phyloP scores from a whole-genome alignment of 2,113 vertebrate genomes.

The Diadophis punctatus region DNA sequence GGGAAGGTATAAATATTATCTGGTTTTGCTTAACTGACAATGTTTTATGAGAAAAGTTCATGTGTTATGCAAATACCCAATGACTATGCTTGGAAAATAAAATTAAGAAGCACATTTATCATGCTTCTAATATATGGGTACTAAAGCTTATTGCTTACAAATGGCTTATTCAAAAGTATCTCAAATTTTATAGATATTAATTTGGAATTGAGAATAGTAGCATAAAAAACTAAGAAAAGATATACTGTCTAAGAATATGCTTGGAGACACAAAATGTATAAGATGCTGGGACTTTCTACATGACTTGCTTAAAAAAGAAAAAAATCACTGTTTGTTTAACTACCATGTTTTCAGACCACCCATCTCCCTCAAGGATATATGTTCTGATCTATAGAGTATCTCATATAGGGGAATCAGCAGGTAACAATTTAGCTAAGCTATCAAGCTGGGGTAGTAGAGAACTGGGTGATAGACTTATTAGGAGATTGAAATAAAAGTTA shows the following conservation, averaged over 20 bases:
- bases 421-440: slow-evolving; percentile 1
- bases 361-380: neutral
- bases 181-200: slow-evolving; percentile 6
- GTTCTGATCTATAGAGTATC: neutral
- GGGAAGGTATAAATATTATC: neutral
- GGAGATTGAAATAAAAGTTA: neutral
- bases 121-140: neutral
- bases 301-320: neutral
- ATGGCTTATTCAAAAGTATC: slow-evolving; percentile 11
- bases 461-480: neutral
- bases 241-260: neutral
- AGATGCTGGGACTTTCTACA: neutral
- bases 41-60: neutral
- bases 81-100: neutral
- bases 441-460: neutral
- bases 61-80: slow-evolving; percentile 14
- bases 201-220: neutral
- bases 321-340: neutral
- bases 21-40: slow-evolving; percentile 5
- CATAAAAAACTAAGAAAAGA: neutral
- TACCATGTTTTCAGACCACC: no score
- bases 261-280: neutral
- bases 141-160: slow-evolving; percentile 8
- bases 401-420: neutral
- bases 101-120: neutral